phyloP scores from a whole-genome alignment of 2,888 invertebrate genomes.

The Drosophila merina region DNA sequence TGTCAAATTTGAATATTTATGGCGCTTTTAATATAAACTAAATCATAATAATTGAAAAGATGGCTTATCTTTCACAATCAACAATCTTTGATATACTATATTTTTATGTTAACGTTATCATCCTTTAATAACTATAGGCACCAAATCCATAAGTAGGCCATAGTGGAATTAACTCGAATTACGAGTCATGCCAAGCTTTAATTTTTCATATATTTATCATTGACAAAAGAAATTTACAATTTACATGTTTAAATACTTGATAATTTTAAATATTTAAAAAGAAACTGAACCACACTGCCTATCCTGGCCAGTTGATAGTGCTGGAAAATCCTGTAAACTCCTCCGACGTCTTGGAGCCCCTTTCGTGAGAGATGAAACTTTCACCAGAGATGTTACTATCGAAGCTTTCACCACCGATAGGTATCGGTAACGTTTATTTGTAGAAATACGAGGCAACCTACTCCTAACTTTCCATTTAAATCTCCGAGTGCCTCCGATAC shows the following conservation, averaged over 20 bases:
- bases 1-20: background rate
- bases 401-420: background rate
- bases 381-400: background rate
- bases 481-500: slow-evolving; percentile 10
- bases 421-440: slow-evolving; percentile 29
- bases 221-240: background rate
- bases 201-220: background rate
- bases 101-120: too few species aligned
- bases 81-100: background rate
- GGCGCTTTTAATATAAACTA: background rate
- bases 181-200: background rate
- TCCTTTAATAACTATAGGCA: too few species aligned
- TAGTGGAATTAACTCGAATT: too few species aligned
- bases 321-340: background rate
- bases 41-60: too few species aligned
- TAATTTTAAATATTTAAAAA: too few species aligned
- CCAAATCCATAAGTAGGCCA: too few species aligned
- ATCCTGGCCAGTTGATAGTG: background rate
- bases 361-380: background rate
- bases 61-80: background rate
- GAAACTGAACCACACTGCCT: too few species aligned
- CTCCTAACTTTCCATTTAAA: slow-evolving; percentile 33
- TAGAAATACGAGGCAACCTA: slow-evolving; percentile 30
- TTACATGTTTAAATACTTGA: too few species aligned
- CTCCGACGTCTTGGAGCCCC: too few species aligned